phyloP scores from a whole-genome alignment of 37 sponge, comb jelly and placozoan species.

The Beroe forskalii region DNA sequence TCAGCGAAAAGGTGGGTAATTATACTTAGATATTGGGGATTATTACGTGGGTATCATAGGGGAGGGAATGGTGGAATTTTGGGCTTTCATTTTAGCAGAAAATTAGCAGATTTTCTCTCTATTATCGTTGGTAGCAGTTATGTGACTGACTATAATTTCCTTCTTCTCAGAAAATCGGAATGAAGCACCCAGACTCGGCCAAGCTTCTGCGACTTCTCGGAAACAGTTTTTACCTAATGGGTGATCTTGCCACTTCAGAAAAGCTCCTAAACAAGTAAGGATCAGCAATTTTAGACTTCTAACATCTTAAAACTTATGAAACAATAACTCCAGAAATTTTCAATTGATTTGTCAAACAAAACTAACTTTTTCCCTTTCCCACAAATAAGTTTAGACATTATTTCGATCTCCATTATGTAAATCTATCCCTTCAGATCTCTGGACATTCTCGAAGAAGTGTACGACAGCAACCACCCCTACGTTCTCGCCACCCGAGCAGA shows the following conservation, averaged over 20 bases:
- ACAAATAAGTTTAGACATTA: no score
- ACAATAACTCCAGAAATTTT: no score
- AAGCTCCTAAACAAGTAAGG: constrained; percentile 55
- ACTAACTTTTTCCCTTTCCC: neutral
- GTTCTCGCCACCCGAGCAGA: constrained; percentile 55
- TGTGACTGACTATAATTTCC: no score
- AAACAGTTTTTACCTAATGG: constrained; percentile 62
- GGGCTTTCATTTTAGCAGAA: no score
- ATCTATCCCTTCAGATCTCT: constrained; percentile 20
- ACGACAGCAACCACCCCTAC: constrained; percentile 47
- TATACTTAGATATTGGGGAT: no score
- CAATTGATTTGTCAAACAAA: no score
- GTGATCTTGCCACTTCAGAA: constrained; percentile 60
- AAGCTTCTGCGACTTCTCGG: constrained; percentile 55
- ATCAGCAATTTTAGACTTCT: neutral
- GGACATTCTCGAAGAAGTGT: constrained; percentile 38
- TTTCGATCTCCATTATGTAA: no score
- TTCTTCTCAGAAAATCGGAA: constrained; percentile 63
- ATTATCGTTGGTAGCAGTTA: no score
- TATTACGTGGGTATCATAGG: no score
- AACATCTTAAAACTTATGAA: neutral
- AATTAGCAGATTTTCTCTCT: no score
- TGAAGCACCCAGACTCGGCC: constrained; percentile 62
- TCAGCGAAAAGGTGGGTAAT: constrained; percentile 60
- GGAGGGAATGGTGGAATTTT: no score